phyloP scores from a whole-genome alignment of 2,113 vertebrate species.

The Neolamprologus cancellatus region DNA sequence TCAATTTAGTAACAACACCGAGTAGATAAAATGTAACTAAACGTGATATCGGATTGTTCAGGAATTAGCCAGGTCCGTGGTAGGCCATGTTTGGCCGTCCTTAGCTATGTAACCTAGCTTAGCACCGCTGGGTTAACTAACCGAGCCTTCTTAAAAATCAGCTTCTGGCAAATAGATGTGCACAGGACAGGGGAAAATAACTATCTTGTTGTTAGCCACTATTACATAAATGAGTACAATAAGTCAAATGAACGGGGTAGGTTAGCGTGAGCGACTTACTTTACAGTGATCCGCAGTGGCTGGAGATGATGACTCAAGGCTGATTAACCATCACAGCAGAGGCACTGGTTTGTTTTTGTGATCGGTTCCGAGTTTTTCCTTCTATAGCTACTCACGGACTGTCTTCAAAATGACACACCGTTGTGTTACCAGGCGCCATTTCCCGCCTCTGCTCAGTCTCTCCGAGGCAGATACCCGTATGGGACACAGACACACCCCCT shows the following conservation, averaged over 20 bases:
- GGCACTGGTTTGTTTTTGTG: constrained; percentile 14
- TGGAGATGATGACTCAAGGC: constrained; percentile 19
- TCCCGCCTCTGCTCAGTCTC: constrained; percentile 90
- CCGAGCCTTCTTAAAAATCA: background rate
- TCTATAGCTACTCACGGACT: constrained; percentile 46
- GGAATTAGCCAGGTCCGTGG: background rate
- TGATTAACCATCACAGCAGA: constrained; percentile 25
- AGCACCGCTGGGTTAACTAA: constrained; percentile 11
- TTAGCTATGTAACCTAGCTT: constrained; percentile 17
- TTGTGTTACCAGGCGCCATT: constrained; percentile 89
- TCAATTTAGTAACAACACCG: rapidly evolving
- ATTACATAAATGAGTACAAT: constrained; percentile 6
- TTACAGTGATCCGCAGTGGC: constrained; percentile 40
- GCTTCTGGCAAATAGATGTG: constrained; percentile 35
- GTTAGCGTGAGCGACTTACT: constrained; percentile 45
- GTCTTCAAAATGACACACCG: constrained; percentile 65
- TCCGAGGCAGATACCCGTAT: constrained; percentile 81
- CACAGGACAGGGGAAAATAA: background rate
- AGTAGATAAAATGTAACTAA: background rate
- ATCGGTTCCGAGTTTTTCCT: background rate
- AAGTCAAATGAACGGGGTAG: background rate
- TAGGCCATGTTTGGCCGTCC: constrained; percentile 40
- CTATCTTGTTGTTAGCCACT: background rate
- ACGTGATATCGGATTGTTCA: background rate
- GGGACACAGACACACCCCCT: constrained; percentile 72